A percentile compares a stretch with the other conserved stretches of the same genome.
phyloP scores from a whole-genome alignment of 2,797 vertebrate species.

The Enteromius radiatus region DNA sequence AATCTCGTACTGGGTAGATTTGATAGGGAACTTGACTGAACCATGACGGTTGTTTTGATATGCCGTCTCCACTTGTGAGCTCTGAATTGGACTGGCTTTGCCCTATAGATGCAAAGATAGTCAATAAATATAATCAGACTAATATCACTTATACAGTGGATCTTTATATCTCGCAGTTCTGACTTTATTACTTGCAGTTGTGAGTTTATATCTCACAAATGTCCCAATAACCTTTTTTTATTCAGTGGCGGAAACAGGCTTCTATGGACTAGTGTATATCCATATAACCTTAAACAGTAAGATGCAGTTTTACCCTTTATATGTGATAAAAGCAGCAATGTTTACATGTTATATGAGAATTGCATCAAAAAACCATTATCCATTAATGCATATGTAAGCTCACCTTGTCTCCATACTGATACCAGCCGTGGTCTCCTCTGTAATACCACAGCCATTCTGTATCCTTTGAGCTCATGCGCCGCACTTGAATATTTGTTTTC shows the following conservation, averaged over 20 bases:
- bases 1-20: constrained; percentile 62
- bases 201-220: no score
- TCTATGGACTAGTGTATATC: no score
- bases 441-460: constrained; percentile 75
- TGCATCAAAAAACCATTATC: neutral
- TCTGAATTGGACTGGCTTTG: constrained; percentile 41
- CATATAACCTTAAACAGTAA: no score
- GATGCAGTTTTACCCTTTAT: no score
- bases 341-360: neutral
- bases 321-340: no score
- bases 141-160: no score
- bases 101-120: constrained; percentile 59
- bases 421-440: constrained; percentile 60
- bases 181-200: no score
- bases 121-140: no score
- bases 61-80: constrained; percentile 66
- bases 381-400: neutral
- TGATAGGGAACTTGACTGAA: constrained; percentile 57
- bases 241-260: no score
- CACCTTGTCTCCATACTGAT: constrained; percentile 70
- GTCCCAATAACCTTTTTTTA: no score
- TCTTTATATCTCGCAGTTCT: no score
- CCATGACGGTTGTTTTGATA: constrained; percentile 61
- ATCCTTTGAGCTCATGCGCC: constrained; percentile 69
- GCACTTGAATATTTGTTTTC: constrained; percentile 67